phyloP scores from a whole-genome alignment of 2,113 vertebrate species.

The Pachyramphus minor region DNA sequence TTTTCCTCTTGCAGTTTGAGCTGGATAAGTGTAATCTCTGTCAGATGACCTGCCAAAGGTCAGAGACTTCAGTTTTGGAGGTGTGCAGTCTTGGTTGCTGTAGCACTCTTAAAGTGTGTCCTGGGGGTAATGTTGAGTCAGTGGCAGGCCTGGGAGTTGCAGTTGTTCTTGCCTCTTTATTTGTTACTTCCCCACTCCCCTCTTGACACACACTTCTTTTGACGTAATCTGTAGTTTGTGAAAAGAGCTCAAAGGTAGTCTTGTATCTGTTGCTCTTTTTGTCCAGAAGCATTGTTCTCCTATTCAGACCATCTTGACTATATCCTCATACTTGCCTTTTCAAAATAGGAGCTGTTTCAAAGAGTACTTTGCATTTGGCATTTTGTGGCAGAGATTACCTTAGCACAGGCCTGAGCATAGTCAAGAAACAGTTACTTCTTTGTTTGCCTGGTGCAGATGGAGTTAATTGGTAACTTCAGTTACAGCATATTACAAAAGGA shows the following conservation, averaged over 20 bases:
- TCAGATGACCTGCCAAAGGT: not conserved
- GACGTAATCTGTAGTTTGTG: not conserved
- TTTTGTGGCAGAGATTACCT: not conserved
- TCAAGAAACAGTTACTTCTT: not conserved
- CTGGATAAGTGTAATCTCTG: not conserved
- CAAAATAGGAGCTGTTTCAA: not conserved
- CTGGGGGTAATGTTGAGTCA: not conserved
- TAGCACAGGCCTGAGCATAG: not conserved
- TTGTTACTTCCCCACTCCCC: not conserved
- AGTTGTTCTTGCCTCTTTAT: not conserved
- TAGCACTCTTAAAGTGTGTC: not conserved
- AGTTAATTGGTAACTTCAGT: conserved; percentile 3
- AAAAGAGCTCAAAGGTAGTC: not conserved
- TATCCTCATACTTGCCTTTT: not conserved
- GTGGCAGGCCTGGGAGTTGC: not conserved
- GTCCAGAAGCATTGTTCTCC: not conserved
- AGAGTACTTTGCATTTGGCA: not conserved
- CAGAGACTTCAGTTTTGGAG: not conserved
- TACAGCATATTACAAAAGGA: not conserved
- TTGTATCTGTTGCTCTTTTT: not conserved
- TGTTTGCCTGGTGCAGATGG: not conserved
- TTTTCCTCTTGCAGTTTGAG: not conserved
- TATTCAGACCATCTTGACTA: not conserved
- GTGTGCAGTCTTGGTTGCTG: not conserved
- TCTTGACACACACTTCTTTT: not conserved